Base-by-base conservation (phyloP, 2,113 vertebrate species). In the Sinocyclocheilus rhinocerous region DNA sequence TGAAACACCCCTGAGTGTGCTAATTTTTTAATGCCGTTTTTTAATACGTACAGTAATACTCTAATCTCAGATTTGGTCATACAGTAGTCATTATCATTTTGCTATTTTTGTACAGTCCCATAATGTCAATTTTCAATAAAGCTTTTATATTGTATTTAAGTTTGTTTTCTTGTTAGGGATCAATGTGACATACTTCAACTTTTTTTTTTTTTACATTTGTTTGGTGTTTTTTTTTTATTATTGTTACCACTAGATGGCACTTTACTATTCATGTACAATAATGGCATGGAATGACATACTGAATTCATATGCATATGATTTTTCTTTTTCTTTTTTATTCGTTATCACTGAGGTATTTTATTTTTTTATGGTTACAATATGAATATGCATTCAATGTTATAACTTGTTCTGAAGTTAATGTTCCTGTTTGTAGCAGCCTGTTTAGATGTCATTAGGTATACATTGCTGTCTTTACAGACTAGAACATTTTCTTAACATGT, bases 61-160 rank as follows among this genome's bases (percentile, higher is more conserved):
- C 13, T 77, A 55, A 33, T 78, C 24, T 6, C 16, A 78, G 16
- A 57, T 36, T 78, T 57, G 48, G 50, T 78, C 50, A 78, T 20
- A 29, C 22, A 78, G 16, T 57, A 3, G 13, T 77, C n/a, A n/a
- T 48, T 33, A 18, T 55, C 0, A 52, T 52, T 52, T 57, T 55
- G 45, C 11, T 59, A 36, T 83, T 69, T 83, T 70, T 83, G 48
- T 83, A 83, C 48, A 52, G 22, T 76, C 36, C 39, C 33, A 20
- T 69, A 85, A 87, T n/a, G 11, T 26, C 59, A 87, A 90, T 92
- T 93, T 90, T 88, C 88, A 94, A 94, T 95, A 94, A 95, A 94
- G n/a, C 16, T 88, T 82, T 91, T 76, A 6, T 84, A 61, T 70
- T 59, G 83, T 50, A 69, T 22, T 59, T 36, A 59, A 0, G 20